Conservation (phyloP, 1,140 invertebrate species). For the Diplogasteroides magnus region DNA sequence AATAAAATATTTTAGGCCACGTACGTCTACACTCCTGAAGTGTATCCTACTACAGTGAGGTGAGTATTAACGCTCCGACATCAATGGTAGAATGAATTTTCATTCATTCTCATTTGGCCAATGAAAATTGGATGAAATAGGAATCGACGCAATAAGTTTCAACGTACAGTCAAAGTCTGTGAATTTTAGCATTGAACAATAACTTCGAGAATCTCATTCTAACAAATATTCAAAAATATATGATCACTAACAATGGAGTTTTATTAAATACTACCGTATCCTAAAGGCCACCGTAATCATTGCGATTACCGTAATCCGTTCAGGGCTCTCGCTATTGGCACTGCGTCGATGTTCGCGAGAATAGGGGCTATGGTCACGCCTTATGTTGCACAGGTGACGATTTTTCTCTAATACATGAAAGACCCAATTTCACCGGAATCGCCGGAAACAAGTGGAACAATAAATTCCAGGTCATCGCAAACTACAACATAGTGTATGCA, state of each 20-base stretch:
- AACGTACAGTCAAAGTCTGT: neutral
- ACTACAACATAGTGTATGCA: constrained; percentile 69
- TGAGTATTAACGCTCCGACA: neutral
- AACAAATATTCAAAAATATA: neutral
- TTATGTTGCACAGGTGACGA: constrained; percentile 73
- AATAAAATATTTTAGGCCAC: too few relatives aligned
- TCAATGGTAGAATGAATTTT: too few relatives aligned
- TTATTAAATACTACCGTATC: neutral
- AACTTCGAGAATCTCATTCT: neutral
- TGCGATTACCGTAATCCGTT: too few relatives aligned
- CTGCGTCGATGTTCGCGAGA: constrained; percentile 80
- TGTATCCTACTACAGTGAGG: constrained; percentile 81
- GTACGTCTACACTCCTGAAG: constrained; percentile 90
- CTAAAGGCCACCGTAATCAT: too few relatives aligned
- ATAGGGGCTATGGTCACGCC: constrained; percentile 86
- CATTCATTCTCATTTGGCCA: too few relatives aligned
- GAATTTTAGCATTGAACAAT: too few relatives aligned
- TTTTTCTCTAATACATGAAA: neutral
- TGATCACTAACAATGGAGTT: neutral
- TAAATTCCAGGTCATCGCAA: constrained; percentile 63
- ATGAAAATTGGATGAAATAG: too few relatives aligned
- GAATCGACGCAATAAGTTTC: too few relatives aligned
- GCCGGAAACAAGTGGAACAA: neutral
- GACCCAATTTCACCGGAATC: neutral
- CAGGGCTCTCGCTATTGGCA: constrained; percentile 76